Conservation (phyloP, 2,113 vertebrate species). For the Alexandromys fortis region DNA sequence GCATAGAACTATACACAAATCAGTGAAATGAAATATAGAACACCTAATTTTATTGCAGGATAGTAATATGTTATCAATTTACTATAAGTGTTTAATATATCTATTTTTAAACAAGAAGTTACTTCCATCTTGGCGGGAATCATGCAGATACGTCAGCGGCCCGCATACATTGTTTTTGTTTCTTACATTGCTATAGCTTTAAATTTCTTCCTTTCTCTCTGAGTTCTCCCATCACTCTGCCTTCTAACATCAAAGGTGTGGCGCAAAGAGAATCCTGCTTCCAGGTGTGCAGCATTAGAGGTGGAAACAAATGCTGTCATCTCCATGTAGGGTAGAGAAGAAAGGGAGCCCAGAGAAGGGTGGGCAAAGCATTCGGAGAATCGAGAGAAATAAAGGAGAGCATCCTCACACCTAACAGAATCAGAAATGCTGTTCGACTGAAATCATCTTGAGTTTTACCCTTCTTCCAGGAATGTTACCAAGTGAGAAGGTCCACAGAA, state of each 20-base stretch:
- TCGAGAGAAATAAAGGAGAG: neutral
- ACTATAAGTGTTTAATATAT: neutral
- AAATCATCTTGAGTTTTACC: neutral
- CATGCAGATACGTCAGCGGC: neutral
- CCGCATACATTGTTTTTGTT: neutral
- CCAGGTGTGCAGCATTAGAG: neutral
- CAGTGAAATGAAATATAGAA: neutral
- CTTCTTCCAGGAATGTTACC: neutral
- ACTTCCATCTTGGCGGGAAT: neutral
- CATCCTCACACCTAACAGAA: neutral
- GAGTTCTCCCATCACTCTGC: neutral
- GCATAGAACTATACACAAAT: neutral
- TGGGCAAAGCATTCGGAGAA: neutral
- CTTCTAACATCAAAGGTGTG: neutral
- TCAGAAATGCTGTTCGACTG: neutral
- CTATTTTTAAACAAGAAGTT: neutral
- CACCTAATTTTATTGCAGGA: neutral
- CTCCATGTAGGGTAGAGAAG: fast-evolving
- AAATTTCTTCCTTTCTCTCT: neutral
- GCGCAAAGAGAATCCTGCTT: neutral
- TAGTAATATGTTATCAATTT: neutral
- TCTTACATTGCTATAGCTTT: neutral
- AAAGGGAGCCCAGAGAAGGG: neutral
- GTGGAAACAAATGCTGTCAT: neutral
- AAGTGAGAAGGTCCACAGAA: neutral